These are phyloP conservation scores for Centropyge bicolor DNA, from an alignment of 2,797 vertebrate genomes.

Conservation along the genomic window DNA sequence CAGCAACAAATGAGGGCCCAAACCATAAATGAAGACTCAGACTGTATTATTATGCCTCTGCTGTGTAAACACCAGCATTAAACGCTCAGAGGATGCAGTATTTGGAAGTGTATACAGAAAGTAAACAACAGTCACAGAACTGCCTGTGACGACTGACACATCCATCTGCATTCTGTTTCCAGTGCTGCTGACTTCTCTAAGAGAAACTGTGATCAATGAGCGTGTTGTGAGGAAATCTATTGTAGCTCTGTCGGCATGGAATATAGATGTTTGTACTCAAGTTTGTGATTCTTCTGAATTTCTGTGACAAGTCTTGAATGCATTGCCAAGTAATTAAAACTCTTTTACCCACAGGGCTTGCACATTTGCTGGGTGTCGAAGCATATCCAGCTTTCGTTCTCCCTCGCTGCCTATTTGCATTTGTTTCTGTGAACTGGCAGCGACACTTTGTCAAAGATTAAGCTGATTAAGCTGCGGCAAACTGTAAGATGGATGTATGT, in stretches of 20 bases:
- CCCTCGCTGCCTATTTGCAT: neutral
- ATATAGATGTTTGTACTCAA: neutral
- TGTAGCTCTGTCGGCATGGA: neutral
- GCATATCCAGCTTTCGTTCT: neutral
- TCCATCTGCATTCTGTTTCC: neutral
- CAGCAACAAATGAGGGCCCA: neutral
- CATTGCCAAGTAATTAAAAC: neutral
- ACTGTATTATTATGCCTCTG: neutral
- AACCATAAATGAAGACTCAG: neutral
- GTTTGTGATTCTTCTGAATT: constrained; percentile 2
- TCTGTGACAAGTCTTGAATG: neutral
- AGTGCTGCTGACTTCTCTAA: neutral
- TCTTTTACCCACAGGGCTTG: neutral
- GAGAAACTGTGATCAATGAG: too few relatives aligned
- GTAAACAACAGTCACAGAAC: neutral
- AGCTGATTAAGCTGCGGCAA: neutral
- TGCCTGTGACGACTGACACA: neutral
- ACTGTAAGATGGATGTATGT: neutral
- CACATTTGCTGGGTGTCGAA: neutral
- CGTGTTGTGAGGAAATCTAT: too few relatives aligned
- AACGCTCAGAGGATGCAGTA: neutral
- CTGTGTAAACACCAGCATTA: neutral
- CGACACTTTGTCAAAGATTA: neutral
- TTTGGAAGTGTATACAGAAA: neutral
- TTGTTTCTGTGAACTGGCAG: neutral